Conservation (phyloP, 2,888 invertebrate species). For the Cheilosia variabilis region DNA sequence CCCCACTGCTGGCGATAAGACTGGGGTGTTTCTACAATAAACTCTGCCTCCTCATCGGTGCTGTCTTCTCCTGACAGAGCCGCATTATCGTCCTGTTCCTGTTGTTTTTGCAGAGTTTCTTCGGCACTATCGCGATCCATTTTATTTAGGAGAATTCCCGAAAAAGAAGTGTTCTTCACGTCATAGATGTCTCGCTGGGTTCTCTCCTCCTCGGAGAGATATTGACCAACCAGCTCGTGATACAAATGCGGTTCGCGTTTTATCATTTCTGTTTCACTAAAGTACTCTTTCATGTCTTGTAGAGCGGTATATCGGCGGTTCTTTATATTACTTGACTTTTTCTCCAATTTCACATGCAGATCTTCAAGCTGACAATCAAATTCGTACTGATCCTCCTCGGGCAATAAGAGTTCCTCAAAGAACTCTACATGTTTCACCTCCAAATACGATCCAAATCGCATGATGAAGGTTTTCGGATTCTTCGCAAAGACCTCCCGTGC, state of each 20-base stretch:
- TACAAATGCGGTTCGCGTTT: slow-evolving; percentile 94
- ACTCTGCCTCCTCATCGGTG: slow-evolving; percentile 76
- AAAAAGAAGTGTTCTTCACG: slow-evolving; percentile 86
- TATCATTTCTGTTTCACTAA: slow-evolving; percentile 97
- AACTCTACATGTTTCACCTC: slow-evolving; percentile 87
- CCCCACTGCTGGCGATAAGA: slow-evolving; percentile 84
- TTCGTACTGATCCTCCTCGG: slow-evolving; percentile 84
- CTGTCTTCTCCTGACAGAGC: slow-evolving; percentile 77
- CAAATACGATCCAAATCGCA: slow-evolving; percentile 90
- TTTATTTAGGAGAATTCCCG: slow-evolving; percentile 91
- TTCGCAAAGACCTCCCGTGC: slow-evolving; percentile 87
- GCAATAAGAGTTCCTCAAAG: slow-evolving; percentile 85
- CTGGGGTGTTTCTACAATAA: slow-evolving; percentile 80
- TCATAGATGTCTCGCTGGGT: slow-evolving; percentile 86
- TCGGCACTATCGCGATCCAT: slow-evolving; percentile 90
- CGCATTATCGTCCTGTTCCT: slow-evolving; percentile 80
- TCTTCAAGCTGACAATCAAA: slow-evolving; percentile 87
- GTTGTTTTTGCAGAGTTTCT: slow-evolving; percentile 83
- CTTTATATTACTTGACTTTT: slow-evolving; percentile 86
- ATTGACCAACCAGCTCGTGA: slow-evolving; percentile 95
- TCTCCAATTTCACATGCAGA: slow-evolving; percentile 85
- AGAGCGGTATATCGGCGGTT: slow-evolving; percentile 94
- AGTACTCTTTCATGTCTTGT: slow-evolving; percentile 88
- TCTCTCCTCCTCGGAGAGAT: slow-evolving; percentile 91
- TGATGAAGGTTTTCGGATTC: slow-evolving; percentile 89